Conservation (phyloP, 2,113 vertebrate species). For the Muscicapa adusta region DNA sequence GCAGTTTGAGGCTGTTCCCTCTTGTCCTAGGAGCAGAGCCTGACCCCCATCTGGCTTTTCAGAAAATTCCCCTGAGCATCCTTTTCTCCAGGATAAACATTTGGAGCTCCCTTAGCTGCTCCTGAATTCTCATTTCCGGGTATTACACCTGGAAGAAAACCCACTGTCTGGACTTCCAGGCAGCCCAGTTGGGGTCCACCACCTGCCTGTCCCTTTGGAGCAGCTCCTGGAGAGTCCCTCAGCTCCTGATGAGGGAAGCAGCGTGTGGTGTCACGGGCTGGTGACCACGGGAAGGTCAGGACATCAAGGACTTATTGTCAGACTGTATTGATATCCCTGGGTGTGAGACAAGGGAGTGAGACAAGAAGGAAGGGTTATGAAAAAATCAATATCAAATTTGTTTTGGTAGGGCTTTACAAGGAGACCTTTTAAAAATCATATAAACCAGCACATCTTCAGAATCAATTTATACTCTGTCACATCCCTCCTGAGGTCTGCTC, state of each 20-base stretch:
- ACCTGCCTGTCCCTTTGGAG: neutral
- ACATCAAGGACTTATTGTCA: neutral
- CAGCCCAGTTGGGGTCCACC: neutral
- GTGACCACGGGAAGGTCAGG: neutral
- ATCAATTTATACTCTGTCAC: neutral
- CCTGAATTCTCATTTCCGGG: neutral
- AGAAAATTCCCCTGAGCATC: neutral
- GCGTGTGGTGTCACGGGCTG: rapidly evolving
- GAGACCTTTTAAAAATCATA: neutral
- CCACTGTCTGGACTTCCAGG: neutral
- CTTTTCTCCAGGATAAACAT: neutral
- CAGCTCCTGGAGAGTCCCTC: neutral
- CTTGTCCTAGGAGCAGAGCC: neutral
- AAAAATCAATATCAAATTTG: constrained; percentile 30
- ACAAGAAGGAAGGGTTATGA: neutral
- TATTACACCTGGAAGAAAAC: neutral
- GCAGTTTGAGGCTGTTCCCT: neutral
- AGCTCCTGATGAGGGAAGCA: neutral
- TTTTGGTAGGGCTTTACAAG: constrained; percentile 3
- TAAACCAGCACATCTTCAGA: neutral
- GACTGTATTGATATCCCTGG: neutral
- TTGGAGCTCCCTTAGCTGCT: neutral
- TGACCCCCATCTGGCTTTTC: neutral
- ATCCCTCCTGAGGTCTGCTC: neutral
- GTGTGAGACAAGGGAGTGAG: neutral